Evolutionary conservation across 2,888 invertebrate genomes (phyloP), one percentile per base, ranked within the genome.

Genomic region (Platypus cylindrus): DNA sequence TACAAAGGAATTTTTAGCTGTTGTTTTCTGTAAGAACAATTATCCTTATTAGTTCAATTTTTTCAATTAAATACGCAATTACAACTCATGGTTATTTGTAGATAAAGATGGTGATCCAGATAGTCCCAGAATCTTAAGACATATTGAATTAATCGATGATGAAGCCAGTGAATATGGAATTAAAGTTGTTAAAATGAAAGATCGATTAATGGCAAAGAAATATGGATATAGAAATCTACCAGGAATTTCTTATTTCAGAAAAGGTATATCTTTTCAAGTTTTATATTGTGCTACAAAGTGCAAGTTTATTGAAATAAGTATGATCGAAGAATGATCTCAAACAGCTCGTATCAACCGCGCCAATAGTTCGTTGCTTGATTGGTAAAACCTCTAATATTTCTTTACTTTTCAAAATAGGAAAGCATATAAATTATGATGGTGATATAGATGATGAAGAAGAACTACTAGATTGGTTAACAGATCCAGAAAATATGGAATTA

Each of bases 401-500:
- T n/a, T n/a, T n/a, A n/a, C n/a, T n/a, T n/a, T n/a, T n/a, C n/a
- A n/a, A n/a, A n/a, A n/a, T 30, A 43, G 42, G 43, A 49, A 89
- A 90, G 64, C 74, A 78, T 42, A 85, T 90, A 11, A 89, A 89
- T 55, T 91, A 90, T 53, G 90, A 90, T 51, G 90, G 90, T 9
- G 90, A 91, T 50, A 82, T 91, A 41, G 87, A 89, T 49, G 89
- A 89, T 49, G 89, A 89, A 58, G 86, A 87, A 62, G 78, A 78
- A 51, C 72, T 87, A 36, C 67, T 91, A 17, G 91, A 91, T 56
- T 91, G 90, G 90, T 63, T 91, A 9, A 91, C 90, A 0, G 83
- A 89, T 58, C 90, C 90, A 0, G 84, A 85, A 51, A 91, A 90
- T 50, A 90, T 91, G 90, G 90, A 91, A 61, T 68, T 90, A 40